These are phyloP conservation scores for Passerculus sandwichensis DNA, from an alignment of 2,797 vertebrate species.

Conservation along the genomic window DNA sequence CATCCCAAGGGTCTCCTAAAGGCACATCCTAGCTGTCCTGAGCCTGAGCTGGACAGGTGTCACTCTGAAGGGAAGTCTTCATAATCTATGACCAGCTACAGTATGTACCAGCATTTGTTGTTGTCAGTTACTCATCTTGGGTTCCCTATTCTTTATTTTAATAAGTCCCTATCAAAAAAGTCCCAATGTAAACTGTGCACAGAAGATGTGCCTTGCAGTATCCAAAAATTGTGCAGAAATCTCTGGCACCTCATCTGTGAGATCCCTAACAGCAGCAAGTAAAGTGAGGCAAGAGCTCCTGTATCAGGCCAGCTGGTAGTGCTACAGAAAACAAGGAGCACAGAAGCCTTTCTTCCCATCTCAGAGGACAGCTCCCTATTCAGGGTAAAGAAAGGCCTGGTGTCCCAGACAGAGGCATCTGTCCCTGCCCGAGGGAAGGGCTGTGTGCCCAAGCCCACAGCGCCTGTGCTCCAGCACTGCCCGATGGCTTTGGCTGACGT, in stretches of 20 bases:
- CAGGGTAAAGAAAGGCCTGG: background rate
- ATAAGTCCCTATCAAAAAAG: background rate
- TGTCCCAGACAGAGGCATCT: background rate
- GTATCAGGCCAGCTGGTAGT: background rate
- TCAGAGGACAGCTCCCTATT: background rate
- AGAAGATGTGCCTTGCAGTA: background rate
- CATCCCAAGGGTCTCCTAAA: background rate
- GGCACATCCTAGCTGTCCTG: background rate
- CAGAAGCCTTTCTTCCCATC: background rate
- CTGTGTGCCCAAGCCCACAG: background rate
- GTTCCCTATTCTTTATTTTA: background rate
- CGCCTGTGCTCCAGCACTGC: background rate
- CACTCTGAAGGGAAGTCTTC: background rate
- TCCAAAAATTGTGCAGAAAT: background rate
- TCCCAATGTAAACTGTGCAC: background rate
- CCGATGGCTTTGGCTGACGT: background rate
- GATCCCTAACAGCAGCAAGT: background rate
- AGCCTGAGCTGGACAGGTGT: background rate
- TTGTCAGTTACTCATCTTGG: background rate
- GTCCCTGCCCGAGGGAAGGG: fast-evolving
- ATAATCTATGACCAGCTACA: background rate
- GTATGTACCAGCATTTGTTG: background rate
- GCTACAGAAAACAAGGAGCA: background rate
- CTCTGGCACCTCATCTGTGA: background rate
- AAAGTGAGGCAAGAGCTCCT: background rate